These are phyloP conservation scores for Anoura caudifer DNA, from an alignment of 2,113 vertebrate genomes.

Conservation along the genomic window DNA sequence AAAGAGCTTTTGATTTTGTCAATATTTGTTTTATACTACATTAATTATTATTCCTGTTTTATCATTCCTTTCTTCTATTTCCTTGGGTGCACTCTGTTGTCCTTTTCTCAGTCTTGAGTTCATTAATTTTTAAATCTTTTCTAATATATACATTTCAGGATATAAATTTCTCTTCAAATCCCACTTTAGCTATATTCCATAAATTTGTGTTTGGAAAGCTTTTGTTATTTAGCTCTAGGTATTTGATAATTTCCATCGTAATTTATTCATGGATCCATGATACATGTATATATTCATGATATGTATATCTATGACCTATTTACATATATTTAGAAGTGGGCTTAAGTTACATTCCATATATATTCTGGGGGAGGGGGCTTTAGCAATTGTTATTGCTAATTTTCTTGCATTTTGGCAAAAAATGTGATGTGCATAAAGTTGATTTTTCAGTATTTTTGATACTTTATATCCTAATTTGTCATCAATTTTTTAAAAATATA, in stretches of 20 bases:
- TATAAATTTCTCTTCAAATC: neutral
- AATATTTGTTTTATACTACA: neutral
- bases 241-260: constrained; percentile 6
- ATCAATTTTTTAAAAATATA: neutral
- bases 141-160: neutral
- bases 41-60: neutral
- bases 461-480: neutral
- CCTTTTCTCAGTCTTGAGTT: neutral
- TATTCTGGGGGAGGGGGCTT: neutral
- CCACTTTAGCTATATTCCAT: neutral
- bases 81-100: neutral
- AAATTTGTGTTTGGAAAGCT: neutral
- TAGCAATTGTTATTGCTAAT: neutral
- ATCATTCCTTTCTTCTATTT: constrained; percentile 12
- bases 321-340: neutral
- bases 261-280: neutral
- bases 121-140: constrained; percentile 24
- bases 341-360: constrained; percentile 5
- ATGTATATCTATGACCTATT: neutral
- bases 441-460: neutral
- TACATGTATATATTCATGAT: neutral
- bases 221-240: neutral
- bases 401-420: neutral
- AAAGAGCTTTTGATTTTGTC: neutral
- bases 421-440: neutral